Conservation (phyloP, 2,888 invertebrate species). For the Apotomis betuletana region DNA sequence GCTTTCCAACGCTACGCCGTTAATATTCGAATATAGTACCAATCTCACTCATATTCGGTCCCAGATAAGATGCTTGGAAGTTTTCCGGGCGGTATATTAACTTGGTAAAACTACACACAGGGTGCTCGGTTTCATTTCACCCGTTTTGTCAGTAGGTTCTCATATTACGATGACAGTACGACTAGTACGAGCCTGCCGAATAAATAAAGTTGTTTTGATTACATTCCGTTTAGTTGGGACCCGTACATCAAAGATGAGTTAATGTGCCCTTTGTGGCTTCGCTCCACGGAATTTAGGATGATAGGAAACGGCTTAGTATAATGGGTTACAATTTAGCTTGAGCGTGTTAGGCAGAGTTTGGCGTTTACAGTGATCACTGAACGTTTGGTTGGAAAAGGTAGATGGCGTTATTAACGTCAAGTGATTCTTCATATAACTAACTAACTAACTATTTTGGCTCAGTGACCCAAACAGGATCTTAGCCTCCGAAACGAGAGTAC, state of each 20-base stretch:
- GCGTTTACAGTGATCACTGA: no score
- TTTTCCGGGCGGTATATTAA: slow-evolving; percentile 1
- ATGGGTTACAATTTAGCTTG: background rate
- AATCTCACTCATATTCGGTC: background rate
- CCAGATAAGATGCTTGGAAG: background rate
- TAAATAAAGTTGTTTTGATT: slow-evolving; percentile 36
- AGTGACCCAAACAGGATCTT: no score
- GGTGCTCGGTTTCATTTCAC: slow-evolving; percentile 34
- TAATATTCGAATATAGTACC: background rate
- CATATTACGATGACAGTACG: slow-evolving; percentile 32
- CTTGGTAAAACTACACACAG: slow-evolving; percentile 32
- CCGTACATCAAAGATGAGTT: slow-evolving; percentile 22
- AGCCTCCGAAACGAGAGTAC: no score
- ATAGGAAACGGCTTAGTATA: background rate
- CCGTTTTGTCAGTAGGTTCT: slow-evolving; percentile 36
- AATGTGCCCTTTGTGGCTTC: background rate
- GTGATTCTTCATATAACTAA: no score
- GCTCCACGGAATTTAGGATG: background rate
- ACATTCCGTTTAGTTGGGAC: slow-evolving; percentile 26
- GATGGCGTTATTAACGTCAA: no score
- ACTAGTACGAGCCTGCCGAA: slow-evolving; percentile 28
- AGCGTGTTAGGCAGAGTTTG: background rate
- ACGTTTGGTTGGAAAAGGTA: no score
- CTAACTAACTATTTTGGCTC: no score
- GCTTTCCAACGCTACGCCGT: background rate